Evolutionary conservation across 2,797 vertebrate genomes (phyloP).

Genomic region (Amphiprion clarkii): DNA sequence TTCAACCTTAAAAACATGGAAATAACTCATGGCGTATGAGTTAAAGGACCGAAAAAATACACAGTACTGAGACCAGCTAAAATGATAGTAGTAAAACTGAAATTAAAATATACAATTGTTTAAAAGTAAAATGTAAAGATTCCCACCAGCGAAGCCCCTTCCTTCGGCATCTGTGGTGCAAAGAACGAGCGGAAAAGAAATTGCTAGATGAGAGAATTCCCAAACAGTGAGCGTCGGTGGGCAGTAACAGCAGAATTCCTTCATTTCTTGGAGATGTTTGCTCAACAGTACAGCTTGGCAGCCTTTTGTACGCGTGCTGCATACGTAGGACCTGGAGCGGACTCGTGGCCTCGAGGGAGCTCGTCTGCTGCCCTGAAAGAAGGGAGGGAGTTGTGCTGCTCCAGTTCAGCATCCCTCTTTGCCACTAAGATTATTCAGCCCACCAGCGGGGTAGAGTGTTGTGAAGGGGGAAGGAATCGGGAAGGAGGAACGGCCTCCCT

Average conservation of each 20-base stretch:
- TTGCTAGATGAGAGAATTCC: constrained; percentile 27
- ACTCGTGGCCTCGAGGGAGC: constrained; percentile 34
- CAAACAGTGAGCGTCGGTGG: constrained; percentile 57
- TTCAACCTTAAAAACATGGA: constrained; percentile 16
- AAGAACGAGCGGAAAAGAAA: constrained; percentile 19
- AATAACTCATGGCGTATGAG: constrained; percentile 19
- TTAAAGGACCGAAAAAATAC: not conserved
- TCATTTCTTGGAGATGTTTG: constrained; percentile 31
- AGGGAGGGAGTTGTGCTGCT: constrained; percentile 47
- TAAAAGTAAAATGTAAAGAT: constrained; percentile 37
- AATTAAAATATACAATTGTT: constrained; percentile 47
- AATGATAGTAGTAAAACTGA: constrained; percentile 27
- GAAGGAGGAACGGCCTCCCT: constrained; percentile 10
- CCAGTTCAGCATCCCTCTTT: constrained; percentile 35
- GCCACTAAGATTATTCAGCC: constrained; percentile 27
- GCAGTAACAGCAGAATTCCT: constrained; percentile 54
- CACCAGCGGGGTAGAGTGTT: constrained; percentile 33
- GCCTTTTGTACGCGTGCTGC: constrained; percentile 31
- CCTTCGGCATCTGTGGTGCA: constrained; percentile 77
- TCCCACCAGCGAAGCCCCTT: constrained; percentile 61
- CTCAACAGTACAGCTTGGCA: constrained; percentile 29
- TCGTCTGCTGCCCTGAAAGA: constrained; percentile 23
- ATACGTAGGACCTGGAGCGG: constrained; percentile 14
- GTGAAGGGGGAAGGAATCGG: constrained; percentile 17
- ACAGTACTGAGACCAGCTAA: constrained; percentile 47